Base-by-base conservation (phyloP, 2,888 invertebrate genomes). In the Drosophila basisetae region DNA sequence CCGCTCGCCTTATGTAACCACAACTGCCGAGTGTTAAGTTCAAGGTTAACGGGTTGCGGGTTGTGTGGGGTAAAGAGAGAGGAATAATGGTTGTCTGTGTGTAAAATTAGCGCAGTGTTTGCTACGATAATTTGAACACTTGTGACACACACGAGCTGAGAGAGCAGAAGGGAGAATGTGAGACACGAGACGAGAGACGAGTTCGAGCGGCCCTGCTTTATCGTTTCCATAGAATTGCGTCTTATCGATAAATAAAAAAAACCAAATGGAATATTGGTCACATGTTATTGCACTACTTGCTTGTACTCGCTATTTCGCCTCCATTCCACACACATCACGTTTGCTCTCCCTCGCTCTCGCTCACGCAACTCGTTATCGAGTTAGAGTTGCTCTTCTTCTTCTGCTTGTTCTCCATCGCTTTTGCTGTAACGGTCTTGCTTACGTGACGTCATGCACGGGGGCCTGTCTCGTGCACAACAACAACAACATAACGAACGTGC, bases 391-490 rank as follows among this genome's bases (percentile, higher is more conserved):
- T 53, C 59, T 50, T 69, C 56, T 47, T 61, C 58, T 62, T 80
- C 31, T 64, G 68, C 52, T 60, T 62, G 50, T 52, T 64, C 39
- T 41, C 30, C 47, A 47, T 7, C 16, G 22, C 28, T 56, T 67
- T 63, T 60, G 71, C 60, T 82, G 76, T 82, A 83, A 86, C 73
- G 59, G 83, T 68, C 68, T 72, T 53, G 83, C 53, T 70, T 83
- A 84, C 89, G 87, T 91, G 91, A 91, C 91, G 91, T 91, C 91
- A 91, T 74, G 77, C 91, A 89, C 77, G 90, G 90, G 85, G 91
- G 91, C 90, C 71, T 83, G 91, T 81, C 91, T 75, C 71, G n/a
- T 56, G 43, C 39, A 73, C 60, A 78, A 33, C 50, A 69, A 53
- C 30, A 73, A 16, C 33, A 64, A 53, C 35, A 52, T 63, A 64